Evolutionary conservation across 2,113 vertebrate genomes (phyloP).

Genomic region (Dermatemys mawii): DNA sequence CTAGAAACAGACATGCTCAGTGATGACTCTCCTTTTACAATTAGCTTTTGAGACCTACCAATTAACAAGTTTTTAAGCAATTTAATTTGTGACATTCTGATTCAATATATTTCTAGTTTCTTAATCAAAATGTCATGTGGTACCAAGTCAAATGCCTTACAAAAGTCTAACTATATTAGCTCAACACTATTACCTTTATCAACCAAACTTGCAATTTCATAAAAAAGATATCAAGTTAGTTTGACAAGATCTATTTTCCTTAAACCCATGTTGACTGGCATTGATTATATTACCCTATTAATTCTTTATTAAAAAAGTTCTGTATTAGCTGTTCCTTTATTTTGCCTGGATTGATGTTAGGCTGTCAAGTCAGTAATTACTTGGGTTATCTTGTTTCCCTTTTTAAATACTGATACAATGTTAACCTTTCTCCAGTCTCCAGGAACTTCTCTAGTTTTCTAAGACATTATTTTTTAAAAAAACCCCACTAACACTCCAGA

Average conservation of each 20-base stretch:
- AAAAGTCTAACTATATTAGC: neutral
- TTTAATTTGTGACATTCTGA: neutral
- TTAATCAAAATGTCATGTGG: neutral
- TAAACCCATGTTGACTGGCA: constrained; percentile 10
- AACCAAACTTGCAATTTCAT: neutral
- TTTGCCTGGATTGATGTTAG: constrained; percentile 33
- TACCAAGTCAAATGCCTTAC: constrained; percentile 26
- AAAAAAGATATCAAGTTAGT: neutral
- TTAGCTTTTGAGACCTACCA: neutral
- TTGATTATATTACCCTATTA: constrained; percentile 19
- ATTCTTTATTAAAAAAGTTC: neutral
- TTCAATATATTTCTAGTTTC: constrained; percentile 25
- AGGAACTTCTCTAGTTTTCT: constrained; percentile 4
- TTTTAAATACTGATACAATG: constrained; percentile 30
- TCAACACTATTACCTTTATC: neutral
- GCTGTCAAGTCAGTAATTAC: neutral
- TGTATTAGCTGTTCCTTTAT: neutral
- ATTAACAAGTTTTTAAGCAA: neutral
- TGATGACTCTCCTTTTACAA: neutral
- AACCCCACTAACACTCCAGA: neutral
- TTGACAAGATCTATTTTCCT: neutral
- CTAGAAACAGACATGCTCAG: neutral
- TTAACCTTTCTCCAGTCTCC: constrained; percentile 16
- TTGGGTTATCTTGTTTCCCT: constrained; percentile 3
- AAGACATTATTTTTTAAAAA: constrained; percentile 20